Percentiles rank a stretch among this genome's conserved stretches.
Evolutionary conservation across 1,140 invertebrate species (phyloP).

Genomic region (Cotesia typhae): DNA sequence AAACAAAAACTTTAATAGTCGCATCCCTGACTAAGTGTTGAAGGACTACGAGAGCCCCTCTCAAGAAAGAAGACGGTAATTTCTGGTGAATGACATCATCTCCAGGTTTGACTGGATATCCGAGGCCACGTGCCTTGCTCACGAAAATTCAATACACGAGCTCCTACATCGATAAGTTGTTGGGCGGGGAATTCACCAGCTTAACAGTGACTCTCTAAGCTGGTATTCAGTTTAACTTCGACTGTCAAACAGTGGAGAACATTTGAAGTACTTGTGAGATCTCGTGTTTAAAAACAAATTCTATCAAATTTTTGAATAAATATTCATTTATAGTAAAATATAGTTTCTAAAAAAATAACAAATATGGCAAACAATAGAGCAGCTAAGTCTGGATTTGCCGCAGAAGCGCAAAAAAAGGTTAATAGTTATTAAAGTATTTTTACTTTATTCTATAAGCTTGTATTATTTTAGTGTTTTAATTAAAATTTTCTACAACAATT

Average conservation of each 20-base stretch:
- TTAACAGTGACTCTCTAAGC: conserved; percentile 40
- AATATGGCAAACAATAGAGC: conserved; percentile 87
- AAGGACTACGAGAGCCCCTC: conserved; percentile 21
- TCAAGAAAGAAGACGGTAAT: conserved; percentile 24
- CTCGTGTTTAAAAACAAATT: conserved; percentile 2
- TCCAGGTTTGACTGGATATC: conserved; percentile 48
- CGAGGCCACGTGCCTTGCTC: conserved; percentile 49
- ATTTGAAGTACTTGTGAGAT: conserved; percentile 3
- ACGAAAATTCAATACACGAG: conserved; percentile 46
- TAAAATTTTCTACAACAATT: no score
- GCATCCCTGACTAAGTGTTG: conserved; percentile 28
- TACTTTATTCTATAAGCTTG: not conserved
- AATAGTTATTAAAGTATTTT: conserved; percentile 40
- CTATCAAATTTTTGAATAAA: not conserved
- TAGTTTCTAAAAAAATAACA: conserved; percentile 33
- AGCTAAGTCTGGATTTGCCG: conserved; percentile 92
- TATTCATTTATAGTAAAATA: conserved; percentile 41
- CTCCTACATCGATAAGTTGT: conserved; percentile 25
- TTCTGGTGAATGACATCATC: conserved; percentile 48
- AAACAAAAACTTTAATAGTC: not conserved
- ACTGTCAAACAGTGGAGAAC: conserved; percentile 42
- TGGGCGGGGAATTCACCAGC: conserved; percentile 45
- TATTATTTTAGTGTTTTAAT: not conserved
- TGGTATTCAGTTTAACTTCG: conserved; percentile 49
- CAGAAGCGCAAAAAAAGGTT: conserved; percentile 92